Evolutionary conservation across 1,140 invertebrate genomes (phyloP), one percentile per base, ranked within the genome.

Genomic region (Caenorhabditis brenneri): DNA sequence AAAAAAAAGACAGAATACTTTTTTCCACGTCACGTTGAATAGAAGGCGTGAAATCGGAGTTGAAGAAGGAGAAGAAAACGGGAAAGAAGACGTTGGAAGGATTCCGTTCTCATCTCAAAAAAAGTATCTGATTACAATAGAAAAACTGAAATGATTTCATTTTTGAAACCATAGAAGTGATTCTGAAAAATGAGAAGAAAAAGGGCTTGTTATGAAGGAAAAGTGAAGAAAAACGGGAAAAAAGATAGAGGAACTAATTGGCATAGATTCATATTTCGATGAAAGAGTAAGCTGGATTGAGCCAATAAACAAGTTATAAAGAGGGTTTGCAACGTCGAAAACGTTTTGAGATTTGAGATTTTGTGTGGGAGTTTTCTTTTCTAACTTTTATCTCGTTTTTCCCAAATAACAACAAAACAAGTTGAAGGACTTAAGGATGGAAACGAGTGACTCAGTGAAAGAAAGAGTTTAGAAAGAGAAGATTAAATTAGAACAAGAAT

Each of bases 201-300:
- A 58, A 27, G 53, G 24, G 6, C 9, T 58, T 51, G 48, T 58
- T 27, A 27, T 58, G 53, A 58, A 29, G 10, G 16, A 29, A 29
- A 31, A 29, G 53, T n/a, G 31, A 65, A 65, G 24, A 15, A 29
- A 31, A 29, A 65, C 7, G 6, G 42, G 19, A 36, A 24, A 12
- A 42, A 42, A 42, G 19, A 69, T 22, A n/a, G 33, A 29, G 36
- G 24, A 74, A 74, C 65, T 74, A 74, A 74, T 74, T 74, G 65
- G 65, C 19, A 15, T 24, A 42, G 65, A 74, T 74, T 74, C 65
- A 74, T 74, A 74, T 74, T 74, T 74, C 65, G 65, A 65, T 65
- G 58, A 19, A 42, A 31, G 42, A 31, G 12, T 12, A 10, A 39
- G 36, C 33, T 2, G 31, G 65, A 74, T 74, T 74, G 65, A 74